These are phyloP conservation scores for Leptogaster cylindrica DNA, from an alignment of 2,888 invertebrate species.

Conservation along the genomic window DNA sequence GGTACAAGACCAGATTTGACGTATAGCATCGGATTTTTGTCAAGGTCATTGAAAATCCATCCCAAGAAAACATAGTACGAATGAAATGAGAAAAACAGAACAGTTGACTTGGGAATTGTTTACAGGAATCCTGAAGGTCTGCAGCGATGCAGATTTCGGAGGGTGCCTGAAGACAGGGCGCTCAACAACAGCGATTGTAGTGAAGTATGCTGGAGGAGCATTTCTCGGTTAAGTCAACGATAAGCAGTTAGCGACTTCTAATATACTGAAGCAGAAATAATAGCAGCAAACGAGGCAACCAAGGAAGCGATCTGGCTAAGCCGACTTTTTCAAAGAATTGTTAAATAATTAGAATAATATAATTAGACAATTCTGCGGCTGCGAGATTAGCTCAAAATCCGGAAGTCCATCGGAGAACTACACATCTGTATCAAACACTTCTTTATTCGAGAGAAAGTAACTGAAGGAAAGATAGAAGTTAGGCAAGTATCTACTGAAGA, in stretches of 20 bases:
- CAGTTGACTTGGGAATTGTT: background rate
- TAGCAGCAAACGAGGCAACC: conserved; percentile 53
- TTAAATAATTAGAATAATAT: conserved; percentile 43
- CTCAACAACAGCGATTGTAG: conserved; percentile 51
- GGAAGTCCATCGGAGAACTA: conserved; percentile 52
- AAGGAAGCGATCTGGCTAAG: too few relatives aligned
- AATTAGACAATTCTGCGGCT: conserved; percentile 51
- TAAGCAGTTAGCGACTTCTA: conserved; percentile 50
- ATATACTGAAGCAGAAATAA: conserved; percentile 51
- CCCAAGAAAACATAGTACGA: conserved; percentile 34
- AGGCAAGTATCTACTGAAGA: conserved; percentile 42
- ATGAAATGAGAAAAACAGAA: conserved; percentile 52
- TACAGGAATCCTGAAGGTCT: conserved; percentile 47
- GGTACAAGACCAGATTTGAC: background rate
- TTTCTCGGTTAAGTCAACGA: conserved; percentile 48
- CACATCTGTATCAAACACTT: conserved; percentile 52
- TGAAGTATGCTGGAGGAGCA: conserved; percentile 45
- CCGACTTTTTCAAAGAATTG: conserved; percentile 51
- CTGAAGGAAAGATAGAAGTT: background rate
- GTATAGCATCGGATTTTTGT: background rate
- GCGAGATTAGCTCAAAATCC: conserved; percentile 52
- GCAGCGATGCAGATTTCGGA: conserved; percentile 56
- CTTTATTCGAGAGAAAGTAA: conserved; percentile 50
- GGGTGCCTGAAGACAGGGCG: conserved; percentile 52
- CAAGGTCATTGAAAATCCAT: background rate